These are phyloP conservation scores for Drosophila willistoni DNA, from an alignment of 1,140 invertebrate species.

Conservation along the genomic window DNA sequence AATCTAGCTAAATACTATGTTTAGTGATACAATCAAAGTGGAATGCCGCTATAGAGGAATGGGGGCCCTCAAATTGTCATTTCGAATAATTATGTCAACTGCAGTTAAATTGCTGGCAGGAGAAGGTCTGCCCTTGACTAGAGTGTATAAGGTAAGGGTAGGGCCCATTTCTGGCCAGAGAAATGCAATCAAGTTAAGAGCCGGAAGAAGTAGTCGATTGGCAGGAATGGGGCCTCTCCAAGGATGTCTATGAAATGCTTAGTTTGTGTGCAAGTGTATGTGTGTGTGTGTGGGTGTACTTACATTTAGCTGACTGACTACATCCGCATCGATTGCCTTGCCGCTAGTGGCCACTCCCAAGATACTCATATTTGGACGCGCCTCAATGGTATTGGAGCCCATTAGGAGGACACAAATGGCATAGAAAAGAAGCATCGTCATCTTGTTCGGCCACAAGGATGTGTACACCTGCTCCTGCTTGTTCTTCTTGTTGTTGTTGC, in stretches of 20 bases:
- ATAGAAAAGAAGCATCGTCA: constrained; percentile 54
- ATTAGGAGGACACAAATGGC: constrained; percentile 52
- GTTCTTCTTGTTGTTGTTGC: not conserved
- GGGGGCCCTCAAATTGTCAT: not conserved
- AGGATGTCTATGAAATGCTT: constrained; percentile 20
- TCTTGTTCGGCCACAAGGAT: constrained; percentile 24
- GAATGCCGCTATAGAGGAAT: not conserved
- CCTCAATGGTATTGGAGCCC: constrained; percentile 48
- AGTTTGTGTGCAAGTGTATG: not conserved
- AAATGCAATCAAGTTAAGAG: constrained; percentile 49
- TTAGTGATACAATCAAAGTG: not conserved
- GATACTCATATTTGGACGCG: constrained; percentile 69
- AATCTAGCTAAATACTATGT: constrained; percentile 3
- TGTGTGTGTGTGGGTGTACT: constrained; percentile 34
- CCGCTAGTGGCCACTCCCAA: constrained; percentile 17
- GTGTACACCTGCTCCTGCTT: constrained; percentile 18
- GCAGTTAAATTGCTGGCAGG: not conserved
- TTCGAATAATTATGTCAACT: not conserved
- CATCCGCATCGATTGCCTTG: constrained; percentile 22
- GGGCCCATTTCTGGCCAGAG: not conserved
- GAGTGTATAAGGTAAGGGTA: not conserved
- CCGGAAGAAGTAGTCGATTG: constrained; percentile 8
- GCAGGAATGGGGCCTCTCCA: not conserved
- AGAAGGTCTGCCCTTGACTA: not conserved
- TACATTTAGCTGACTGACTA: constrained; percentile 60